phyloP scores from a whole-genome alignment of 2,888 invertebrate species.

The Agrotis clavis region DNA sequence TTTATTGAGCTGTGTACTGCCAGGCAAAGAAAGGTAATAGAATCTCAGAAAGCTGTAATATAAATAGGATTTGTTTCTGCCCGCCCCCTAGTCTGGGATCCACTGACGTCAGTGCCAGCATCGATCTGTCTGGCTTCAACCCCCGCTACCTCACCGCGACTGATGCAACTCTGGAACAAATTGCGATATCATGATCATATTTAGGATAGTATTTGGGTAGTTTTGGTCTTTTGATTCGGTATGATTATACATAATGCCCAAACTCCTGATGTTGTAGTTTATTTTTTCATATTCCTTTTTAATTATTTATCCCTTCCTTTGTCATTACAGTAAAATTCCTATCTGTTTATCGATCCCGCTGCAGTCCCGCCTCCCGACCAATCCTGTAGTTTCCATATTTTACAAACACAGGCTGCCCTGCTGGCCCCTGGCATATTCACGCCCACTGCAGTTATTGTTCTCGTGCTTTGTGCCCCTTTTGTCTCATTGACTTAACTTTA shows the following conservation, averaged over 20 bases:
- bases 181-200: slow-evolving; percentile 48
- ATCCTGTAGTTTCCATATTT: slow-evolving; percentile 30
- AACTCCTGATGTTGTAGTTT: not conserved
- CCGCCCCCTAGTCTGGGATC: slow-evolving; percentile 70
- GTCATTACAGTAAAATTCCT: slow-evolving; percentile 2
- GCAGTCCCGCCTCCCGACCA: slow-evolving; percentile 48
- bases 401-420: slow-evolving; percentile 15
- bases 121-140: slow-evolving; percentile 85
- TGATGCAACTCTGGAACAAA: slow-evolving; percentile 81
- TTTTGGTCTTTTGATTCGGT: not conserved
- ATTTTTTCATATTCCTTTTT: not conserved
- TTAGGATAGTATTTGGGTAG: not conserved
- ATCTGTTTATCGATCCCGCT: slow-evolving; percentile 30
- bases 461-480: slow-evolving; percentile 31
- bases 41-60: slow-evolving; percentile 14
- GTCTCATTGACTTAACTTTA: slow-evolving; percentile 33
- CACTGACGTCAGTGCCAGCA: slow-evolving; percentile 83
- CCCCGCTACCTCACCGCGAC: slow-evolving; percentile 72
- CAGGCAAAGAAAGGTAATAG: slow-evolving; percentile 11
- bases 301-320: not conserved
- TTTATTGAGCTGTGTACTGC: not conserved
- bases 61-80: slow-evolving; percentile 15
- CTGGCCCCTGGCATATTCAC: slow-evolving; percentile 16
- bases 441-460: slow-evolving; percentile 28
- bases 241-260: not conserved